Percentiles rank a stretch among this genome's conserved stretches.
These are phyloP conservation scores for Chaetodon trifasciatus DNA, from an alignment of 2,797 vertebrate species.

Conservation along the genomic window DNA sequence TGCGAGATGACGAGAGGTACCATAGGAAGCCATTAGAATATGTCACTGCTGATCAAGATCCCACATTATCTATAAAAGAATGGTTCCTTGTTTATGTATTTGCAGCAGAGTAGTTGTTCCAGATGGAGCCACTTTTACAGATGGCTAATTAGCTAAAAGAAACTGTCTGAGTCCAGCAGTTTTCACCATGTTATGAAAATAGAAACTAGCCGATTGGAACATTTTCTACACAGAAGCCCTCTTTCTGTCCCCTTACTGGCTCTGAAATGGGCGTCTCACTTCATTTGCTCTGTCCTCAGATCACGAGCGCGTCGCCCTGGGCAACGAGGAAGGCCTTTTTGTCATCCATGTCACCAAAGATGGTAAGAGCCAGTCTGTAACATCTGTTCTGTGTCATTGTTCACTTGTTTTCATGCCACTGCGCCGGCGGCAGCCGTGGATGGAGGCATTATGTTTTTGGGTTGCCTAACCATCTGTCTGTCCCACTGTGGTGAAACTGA, in stretches of 20 bases:
- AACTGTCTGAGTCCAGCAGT: not conserved
- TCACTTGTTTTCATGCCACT: not conserved
- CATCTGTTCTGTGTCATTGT: not conserved
- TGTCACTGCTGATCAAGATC: not conserved
- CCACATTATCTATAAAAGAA: not conserved
- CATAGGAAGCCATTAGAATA: not conserved
- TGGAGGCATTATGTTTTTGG: too few relatives aligned
- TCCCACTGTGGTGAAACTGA: too few relatives aligned
- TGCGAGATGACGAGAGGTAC: not conserved
- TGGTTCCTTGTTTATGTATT: not conserved
- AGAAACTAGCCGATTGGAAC: conserved; percentile 28
- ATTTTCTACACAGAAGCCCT: not conserved
- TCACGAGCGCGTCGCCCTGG: conserved; percentile 97
- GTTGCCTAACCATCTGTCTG: too few relatives aligned
- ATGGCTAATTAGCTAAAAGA: not conserved
- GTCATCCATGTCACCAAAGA: conserved; percentile 99
- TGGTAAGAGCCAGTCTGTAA: conserved; percentile 84
- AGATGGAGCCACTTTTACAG: not conserved
- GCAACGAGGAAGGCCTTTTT: conserved; percentile 98
- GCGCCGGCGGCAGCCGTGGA: too few relatives aligned
- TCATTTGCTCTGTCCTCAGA: conserved; percentile 81
- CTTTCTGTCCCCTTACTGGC: conserved; percentile 13
- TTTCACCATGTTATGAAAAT: conserved; percentile 21
- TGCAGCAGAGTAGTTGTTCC: not conserved
- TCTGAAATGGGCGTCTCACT: not conserved